These are phyloP conservation scores for Ochlodes sylvanus DNA, from an alignment of 2,888 invertebrate genomes.

Conservation along the genomic window DNA sequence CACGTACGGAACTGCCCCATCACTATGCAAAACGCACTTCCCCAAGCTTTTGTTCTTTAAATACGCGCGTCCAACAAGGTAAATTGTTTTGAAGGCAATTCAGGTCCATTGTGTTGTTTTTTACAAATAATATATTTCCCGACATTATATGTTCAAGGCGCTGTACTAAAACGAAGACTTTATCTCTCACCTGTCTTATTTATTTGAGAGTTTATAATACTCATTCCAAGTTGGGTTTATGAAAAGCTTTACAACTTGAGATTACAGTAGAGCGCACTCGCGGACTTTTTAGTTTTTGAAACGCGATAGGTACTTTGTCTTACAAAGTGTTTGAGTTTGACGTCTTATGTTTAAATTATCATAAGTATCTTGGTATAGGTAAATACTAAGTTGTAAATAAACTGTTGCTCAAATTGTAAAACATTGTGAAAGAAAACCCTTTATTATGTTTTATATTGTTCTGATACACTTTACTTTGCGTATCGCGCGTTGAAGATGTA, in stretches of 20 bases:
- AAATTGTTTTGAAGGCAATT: conserved; percentile 25
- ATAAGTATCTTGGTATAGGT: not conserved
- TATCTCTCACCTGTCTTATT: conserved; percentile 12
- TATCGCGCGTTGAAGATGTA: too few species aligned
- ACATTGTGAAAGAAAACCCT: too few species aligned
- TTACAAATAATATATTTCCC: not conserved
- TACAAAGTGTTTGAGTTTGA: conserved; percentile 23
- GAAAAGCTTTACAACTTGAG: conserved; percentile 20
- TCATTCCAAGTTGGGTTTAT: conserved; percentile 19
- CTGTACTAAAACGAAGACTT: conserved; percentile 8
- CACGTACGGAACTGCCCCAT: not conserved
- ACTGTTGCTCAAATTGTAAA: not conserved
- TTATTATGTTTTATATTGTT: too few species aligned
- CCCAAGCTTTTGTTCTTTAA: conserved; percentile 9
- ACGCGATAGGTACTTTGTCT: conserved; percentile 14
- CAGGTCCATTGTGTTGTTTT: not conserved
- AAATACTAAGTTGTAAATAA: not conserved
- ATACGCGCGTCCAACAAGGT: not conserved
- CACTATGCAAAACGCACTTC: not conserved
- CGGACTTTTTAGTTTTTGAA: conserved; percentile 17
- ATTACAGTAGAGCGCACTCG: not conserved
- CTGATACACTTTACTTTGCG: too few species aligned
- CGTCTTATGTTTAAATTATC: conserved; percentile 12
- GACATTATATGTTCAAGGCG: not conserved
- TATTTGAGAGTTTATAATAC: conserved; percentile 11